Percentiles rank a stretch among this genome's conserved stretches.
These are phyloP conservation scores for Ceyx margarethae DNA, from an alignment of 2,113 vertebrate genomes.

Conservation along the genomic window DNA sequence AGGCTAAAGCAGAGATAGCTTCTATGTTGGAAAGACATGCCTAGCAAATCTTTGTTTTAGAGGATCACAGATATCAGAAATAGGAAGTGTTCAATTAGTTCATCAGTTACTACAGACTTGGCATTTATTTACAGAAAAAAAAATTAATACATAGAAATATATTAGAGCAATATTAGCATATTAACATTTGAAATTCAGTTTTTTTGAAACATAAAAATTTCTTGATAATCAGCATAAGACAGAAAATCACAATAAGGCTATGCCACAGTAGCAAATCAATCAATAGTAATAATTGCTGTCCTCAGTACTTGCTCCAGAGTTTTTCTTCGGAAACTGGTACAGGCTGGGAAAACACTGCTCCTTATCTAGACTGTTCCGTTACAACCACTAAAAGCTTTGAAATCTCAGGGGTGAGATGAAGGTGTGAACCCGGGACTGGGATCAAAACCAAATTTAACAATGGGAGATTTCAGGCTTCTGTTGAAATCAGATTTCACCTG, in stretches of 20 bases:
- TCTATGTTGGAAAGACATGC: background rate
- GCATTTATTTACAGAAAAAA: background rate
- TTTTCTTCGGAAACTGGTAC: background rate
- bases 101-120: background rate
- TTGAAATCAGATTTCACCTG: slow-evolving; percentile 43
- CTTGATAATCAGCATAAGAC: background rate
- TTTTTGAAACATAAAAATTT: background rate
- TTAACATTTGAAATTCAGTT: background rate
- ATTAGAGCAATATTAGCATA: background rate
- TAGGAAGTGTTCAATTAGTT: background rate
- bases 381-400: background rate
- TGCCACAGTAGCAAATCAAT: background rate
- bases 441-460: slow-evolving; percentile 35
- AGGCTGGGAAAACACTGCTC: background rate
- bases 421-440: background rate
- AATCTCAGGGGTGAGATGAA: background rate
- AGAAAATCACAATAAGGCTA: background rate
- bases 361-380: background rate
- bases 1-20: background rate
- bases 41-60: background rate
- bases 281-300: background rate
- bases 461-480: background rate
- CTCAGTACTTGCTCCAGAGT: background rate
- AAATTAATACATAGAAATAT: background rate
- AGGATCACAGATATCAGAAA: background rate